Evolutionary conservation across 1,140 invertebrate genomes (phyloP), one percentile per base, ranked within the genome.

Genomic region (Phymastichus coffea): DNA sequence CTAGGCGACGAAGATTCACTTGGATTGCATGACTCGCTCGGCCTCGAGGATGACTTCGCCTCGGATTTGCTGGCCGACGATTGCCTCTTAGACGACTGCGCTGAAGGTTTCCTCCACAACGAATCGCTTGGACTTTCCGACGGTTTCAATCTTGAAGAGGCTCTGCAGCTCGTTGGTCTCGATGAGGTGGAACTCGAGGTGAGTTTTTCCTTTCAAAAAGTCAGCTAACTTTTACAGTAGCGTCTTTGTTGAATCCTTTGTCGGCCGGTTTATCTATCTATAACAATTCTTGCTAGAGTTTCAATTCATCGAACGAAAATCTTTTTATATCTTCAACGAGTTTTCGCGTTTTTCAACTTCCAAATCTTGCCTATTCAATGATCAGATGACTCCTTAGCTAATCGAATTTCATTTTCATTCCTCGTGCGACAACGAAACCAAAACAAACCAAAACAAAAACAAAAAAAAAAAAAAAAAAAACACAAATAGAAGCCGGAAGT

Each of bases 131-230:
- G 72, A 37, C 55, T 80, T 55, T 73, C 81, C 71, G 81, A 84
- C 71, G 86, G 86, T 71, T 86, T 88, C 70, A 84, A 87, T 64
- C 82, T 90, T 35, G 88, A 89, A 67, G 87, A 89, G 69, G 87
- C 88, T 28, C 80, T 90, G 8, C 85, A 87, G 68, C 82, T 89
- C 19, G 86, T 88, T 37, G 87, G 86, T 51, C 83, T 90, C 70
- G 70, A 80, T 62, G 78, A 82, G 75, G 82, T 83, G 63, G 73
- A 79, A 43, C 70, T 81, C 63, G 77, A 82, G 75, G 82, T 83
- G 63, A 57, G 65, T 70, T 3, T 4, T 62, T 44, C 17, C 49
- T 48, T 23, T 17, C 28, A 33, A 33, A 33, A 12, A 7, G 6
- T 33, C 12, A 7, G 44, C 17, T 12, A 33, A 33, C 6, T n/a